These are phyloP conservation scores for Irena cyanogastra DNA, from an alignment of 2,113 vertebrate genomes.

Conservation along the genomic window DNA sequence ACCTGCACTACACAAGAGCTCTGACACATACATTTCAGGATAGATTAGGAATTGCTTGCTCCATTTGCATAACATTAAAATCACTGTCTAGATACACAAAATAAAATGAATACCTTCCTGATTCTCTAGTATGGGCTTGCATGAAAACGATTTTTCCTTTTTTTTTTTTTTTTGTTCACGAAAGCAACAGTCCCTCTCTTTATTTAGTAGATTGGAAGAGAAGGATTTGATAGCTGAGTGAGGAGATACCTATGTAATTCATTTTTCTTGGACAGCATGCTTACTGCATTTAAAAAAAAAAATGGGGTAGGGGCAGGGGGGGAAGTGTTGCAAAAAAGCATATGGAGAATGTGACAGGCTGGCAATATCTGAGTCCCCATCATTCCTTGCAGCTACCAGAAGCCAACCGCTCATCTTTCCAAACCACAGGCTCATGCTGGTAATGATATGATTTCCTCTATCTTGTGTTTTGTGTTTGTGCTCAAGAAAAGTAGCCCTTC, in stretches of 20 bases:
- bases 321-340: neutral
- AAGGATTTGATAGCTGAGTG: constrained; percentile 22
- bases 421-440: constrained; percentile 68
- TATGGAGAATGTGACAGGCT: constrained; percentile 3
- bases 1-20: constrained; percentile 63
- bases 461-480: constrained; percentile 1
- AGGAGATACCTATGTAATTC: constrained; percentile 3
- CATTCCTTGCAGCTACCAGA: constrained; percentile 73
- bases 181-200: neutral
- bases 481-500: constrained; percentile 1
- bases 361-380: constrained; percentile 55
- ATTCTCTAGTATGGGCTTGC: constrained; percentile 38
- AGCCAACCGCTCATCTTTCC: constrained; percentile 63
- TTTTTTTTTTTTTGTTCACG: neutral
- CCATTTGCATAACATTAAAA: constrained; percentile 72
- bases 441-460: constrained; percentile 53
- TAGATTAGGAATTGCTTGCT: constrained; percentile 61
- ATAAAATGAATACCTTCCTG: constrained; percentile 57
- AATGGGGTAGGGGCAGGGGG: neutral
- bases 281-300: neutral
- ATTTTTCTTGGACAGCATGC: neutral
- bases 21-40: constrained; percentile 67
- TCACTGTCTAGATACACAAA: constrained; percentile 66
- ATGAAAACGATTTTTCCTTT: constrained; percentile 25
- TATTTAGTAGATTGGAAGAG: neutral